phyloP scores from a whole-genome alignment of 2,113 vertebrate genomes.

The Ornithorhynchus anatinus region DNA sequence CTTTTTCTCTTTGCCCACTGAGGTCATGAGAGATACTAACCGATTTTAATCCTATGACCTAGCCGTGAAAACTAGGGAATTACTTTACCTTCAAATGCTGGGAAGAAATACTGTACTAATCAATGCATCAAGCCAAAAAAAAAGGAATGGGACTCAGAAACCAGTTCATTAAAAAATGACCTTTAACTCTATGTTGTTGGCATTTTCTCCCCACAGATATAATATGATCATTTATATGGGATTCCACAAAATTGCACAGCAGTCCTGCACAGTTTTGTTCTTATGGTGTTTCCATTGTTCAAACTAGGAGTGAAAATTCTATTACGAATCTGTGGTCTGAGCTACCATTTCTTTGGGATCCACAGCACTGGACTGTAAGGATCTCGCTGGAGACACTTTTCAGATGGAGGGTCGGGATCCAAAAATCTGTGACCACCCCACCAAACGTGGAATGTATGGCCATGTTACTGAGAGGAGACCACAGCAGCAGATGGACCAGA shows the following conservation, averaged over 20 bases:
- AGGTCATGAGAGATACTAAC: not conserved
- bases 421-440: too few relatives aligned
- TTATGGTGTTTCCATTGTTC: slow-evolving; percentile 25
- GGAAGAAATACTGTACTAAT: slow-evolving; percentile 43
- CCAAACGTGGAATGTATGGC: too few relatives aligned
- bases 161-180: slow-evolving; percentile 57
- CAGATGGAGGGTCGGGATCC: too few relatives aligned
- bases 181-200: slow-evolving; percentile 53
- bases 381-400: too few relatives aligned
- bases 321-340: not conserved
- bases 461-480: too few relatives aligned
- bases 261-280: slow-evolving; percentile 28
- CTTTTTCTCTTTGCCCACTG: too few relatives aligned
- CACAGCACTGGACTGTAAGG: too few relatives aligned
- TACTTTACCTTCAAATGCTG: slow-evolving; percentile 27
- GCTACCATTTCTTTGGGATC: too few relatives aligned
- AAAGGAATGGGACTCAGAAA: slow-evolving; percentile 29
- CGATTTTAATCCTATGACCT: slow-evolving; percentile 10
- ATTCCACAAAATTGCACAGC: slow-evolving; percentile 43
- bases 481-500: too few relatives aligned
- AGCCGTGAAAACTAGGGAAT: slow-evolving; percentile 5
- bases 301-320: slow-evolving; percentile 21
- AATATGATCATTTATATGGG: slow-evolving; percentile 45
- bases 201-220: slow-evolving; percentile 51
- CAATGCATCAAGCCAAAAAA: slow-evolving; percentile 23